Percentiles rank a stretch among this genome's conserved stretches.
phyloP scores from a whole-genome alignment of 2,888 invertebrate genomes.

The Nebria salina region DNA sequence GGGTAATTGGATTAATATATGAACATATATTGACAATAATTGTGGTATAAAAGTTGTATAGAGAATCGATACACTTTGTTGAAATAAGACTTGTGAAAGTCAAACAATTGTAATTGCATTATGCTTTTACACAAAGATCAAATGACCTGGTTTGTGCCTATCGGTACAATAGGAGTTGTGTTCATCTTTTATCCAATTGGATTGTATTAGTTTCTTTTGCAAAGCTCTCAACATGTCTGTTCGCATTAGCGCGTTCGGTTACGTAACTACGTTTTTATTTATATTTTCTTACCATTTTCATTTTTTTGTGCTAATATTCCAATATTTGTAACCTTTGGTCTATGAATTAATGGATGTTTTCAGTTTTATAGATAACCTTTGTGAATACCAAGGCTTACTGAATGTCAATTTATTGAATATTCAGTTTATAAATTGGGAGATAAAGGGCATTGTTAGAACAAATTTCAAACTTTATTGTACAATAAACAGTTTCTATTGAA shows the following conservation, averaged over 20 bases:
- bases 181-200: background rate
- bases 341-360: background rate
- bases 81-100: background rate
- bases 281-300: background rate
- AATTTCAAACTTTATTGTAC: background rate
- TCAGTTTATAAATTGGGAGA: background rate
- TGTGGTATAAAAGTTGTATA: background rate
- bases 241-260: background rate
- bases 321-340: background rate
- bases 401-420: conserved; percentile 1
- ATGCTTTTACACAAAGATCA: background rate
- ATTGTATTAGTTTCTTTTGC: background rate
- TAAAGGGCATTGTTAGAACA: background rate
- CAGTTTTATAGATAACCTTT: background rate
- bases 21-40: background rate
- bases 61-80: background rate
- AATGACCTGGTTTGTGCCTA: background rate
- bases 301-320: background rate
- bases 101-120: background rate
- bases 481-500: background rate
- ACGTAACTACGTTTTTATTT: background rate
- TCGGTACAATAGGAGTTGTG: background rate
- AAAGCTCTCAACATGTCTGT: background rate
- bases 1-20: background rate
- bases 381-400: background rate